Evolutionary conservation across 2,113 vertebrate species (phyloP), one percentile per base, ranked within the genome.

Genomic region (Sylvia atricapilla): DNA sequence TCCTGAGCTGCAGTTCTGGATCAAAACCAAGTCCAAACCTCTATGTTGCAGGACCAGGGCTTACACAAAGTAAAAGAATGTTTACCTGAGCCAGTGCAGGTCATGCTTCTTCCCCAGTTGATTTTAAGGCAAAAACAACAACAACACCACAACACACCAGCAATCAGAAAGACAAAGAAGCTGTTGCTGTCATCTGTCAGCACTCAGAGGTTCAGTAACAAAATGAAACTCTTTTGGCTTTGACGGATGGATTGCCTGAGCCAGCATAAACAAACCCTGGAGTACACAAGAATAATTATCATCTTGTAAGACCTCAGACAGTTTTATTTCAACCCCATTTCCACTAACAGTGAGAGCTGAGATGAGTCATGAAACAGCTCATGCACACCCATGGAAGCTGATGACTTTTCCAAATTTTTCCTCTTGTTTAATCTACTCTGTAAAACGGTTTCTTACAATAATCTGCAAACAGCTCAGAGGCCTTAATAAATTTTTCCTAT

Each of bases 271-370:
- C 80, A 94, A 96, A 64, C 62, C 27, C 68, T 63, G 28, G 86
- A 93, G 55, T 89, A 94, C 90, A 94, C 64, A 82, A 75, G 86
- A 93, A 69, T 93, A 96, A 96, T 87, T 81, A 95, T 85, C 72
- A 66, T 74, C 69, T 90, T 88, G 52, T 81, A 53, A 3, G 15
- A 96, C 66, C 79, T 87, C 70, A 89, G 86, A 80, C 2, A 5
- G 76, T 85, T 83, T 69, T 39, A 86, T 67, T 90, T 76, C 63
- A 91, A 58, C 16, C 46, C 28, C 24, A 67, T 69, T 94, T 91
- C 52, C 67, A 95, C 41, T 41, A 86, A 86, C 33, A 93, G 46
- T 39, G 60, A 73, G 55, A 91, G 37, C 43, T 79, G 53, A 85
- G 50, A 81, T 68, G 78, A 91, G 28, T 72, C 66, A 84, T 66